phyloP scores from a whole-genome alignment of 1,140 invertebrate species.

The Choristoneura fumiferana region DNA sequence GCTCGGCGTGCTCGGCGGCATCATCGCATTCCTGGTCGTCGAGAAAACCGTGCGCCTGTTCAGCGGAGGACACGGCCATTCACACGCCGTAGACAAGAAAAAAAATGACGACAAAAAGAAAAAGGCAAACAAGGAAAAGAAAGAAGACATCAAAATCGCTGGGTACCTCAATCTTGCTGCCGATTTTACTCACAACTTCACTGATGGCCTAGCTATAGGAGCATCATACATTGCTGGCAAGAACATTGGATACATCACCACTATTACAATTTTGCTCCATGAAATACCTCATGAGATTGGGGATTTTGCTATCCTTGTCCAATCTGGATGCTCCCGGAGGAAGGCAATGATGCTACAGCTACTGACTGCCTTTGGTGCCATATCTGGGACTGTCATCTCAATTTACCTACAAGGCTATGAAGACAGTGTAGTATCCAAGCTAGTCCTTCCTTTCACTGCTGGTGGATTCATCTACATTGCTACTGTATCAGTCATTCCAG shows the following conservation, averaged over 20 bases:
- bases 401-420: conserved; percentile 86
- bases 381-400: conserved; percentile 93
- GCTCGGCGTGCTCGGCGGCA: conserved; percentile 94
- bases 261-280: conserved; percentile 95
- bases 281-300: conserved; percentile 99
- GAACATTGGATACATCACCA: conserved; percentile 91
- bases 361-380: conserved; percentile 95
- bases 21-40: conserved; percentile 93
- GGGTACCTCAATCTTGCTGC: conserved; percentile 96
- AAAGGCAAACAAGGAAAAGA: conserved; percentile 68
- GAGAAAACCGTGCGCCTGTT: conserved; percentile 95
- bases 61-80: conserved; percentile 87
- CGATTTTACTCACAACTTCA: conserved; percentile 98
- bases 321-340: conserved; percentile 93
- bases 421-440: conserved; percentile 87
- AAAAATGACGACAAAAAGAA: conserved; percentile 68
- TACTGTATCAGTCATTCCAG: conserved; percentile 97
- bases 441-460: conserved; percentile 97
- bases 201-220: conserved; percentile 97
- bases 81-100: conserved; percentile 70
- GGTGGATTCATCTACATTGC: conserved; percentile 99
- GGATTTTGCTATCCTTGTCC: conserved; percentile 97
- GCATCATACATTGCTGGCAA: conserved; percentile 96
- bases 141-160: conserved; percentile 91
- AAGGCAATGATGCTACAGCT: conserved; percentile 96